These are phyloP conservation scores for Gulo gulo DNA, from an alignment of 2,113 vertebrate species.

Conservation along the genomic window DNA sequence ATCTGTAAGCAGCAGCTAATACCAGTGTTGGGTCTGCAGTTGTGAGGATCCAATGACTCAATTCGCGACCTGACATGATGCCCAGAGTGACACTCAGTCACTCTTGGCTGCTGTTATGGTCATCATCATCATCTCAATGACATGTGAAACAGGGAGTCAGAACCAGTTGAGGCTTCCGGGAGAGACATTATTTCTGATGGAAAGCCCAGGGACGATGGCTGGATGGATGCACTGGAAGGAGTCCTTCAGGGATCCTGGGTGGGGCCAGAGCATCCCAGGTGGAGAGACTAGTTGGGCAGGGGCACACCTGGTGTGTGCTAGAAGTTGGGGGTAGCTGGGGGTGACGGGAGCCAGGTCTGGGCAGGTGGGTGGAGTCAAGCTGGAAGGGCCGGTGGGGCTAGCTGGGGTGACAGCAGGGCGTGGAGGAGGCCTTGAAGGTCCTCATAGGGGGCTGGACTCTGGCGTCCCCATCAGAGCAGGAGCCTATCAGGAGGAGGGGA, in stretches of 20 bases:
- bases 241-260: not conserved
- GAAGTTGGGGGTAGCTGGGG: not conserved
- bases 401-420: not conserved
- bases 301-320: not conserved
- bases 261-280: not conserved
- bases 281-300: not conserved
- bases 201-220: not conserved
- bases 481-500: not conserved
- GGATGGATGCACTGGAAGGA: not conserved
- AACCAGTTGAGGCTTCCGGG: not conserved
- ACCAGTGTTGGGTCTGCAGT: not conserved
- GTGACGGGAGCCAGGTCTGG: not conserved
- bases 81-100: not conserved
- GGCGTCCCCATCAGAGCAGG: not conserved
- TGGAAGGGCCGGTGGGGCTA: constrained; percentile 30
- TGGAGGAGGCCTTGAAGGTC: not conserved
- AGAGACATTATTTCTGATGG: not conserved
- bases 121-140: not conserved
- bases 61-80: not conserved
- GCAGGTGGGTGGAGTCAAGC: not conserved
- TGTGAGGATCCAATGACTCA: not conserved
- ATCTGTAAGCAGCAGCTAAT: not conserved
- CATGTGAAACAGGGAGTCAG: not conserved
- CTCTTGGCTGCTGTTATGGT: not conserved
- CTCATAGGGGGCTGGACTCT: not conserved